phyloP scores from a whole-genome alignment of 2,888 invertebrate genomes.

The Charanyca ferruginea region DNA sequence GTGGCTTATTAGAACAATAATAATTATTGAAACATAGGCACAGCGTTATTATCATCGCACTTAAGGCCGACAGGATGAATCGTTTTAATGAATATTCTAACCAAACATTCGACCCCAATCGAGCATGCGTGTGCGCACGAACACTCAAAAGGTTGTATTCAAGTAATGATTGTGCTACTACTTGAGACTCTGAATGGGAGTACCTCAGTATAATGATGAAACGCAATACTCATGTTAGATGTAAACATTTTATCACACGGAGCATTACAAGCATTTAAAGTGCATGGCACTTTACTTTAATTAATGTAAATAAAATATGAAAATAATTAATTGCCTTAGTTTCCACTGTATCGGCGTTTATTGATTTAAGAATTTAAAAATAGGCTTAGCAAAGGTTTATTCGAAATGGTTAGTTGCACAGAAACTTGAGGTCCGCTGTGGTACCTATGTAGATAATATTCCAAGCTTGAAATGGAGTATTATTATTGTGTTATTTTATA shows the following conservation, averaged over 20 bases:
- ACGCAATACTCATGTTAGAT: conserved; percentile 42
- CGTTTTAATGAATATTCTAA: conserved; percentile 65
- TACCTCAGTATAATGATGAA: conserved; percentile 50
- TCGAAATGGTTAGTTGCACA: not conserved
- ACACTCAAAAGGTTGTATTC: conserved; percentile 63
- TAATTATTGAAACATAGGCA: conserved; percentile 35
- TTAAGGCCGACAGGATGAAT: conserved; percentile 67
- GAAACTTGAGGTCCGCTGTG: not conserved
- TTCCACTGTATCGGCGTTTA: too few relatives aligned
- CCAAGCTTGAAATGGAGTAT: not conserved
- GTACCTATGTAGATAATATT: not conserved
- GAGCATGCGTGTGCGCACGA: conserved; percentile 64
- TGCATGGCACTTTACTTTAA: too few relatives aligned
- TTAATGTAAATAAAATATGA: too few relatives aligned
- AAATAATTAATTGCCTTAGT: too few relatives aligned
- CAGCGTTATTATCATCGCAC: conserved; percentile 49
- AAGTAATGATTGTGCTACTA: conserved; percentile 59
- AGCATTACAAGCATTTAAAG: conserved; percentile 24
- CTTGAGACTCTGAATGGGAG: conserved; percentile 49
- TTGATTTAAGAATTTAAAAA: too few relatives aligned
- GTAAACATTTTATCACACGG: conserved; percentile 34
- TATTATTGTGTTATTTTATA: too few relatives aligned
- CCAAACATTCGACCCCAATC: conserved; percentile 67
- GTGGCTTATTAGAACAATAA: conserved; percentile 32
- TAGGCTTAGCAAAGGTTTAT: too few relatives aligned